These are phyloP conservation scores for Macrosoma leucophasiata DNA, from an alignment of 2,888 invertebrate species.

Conservation along the genomic window DNA sequence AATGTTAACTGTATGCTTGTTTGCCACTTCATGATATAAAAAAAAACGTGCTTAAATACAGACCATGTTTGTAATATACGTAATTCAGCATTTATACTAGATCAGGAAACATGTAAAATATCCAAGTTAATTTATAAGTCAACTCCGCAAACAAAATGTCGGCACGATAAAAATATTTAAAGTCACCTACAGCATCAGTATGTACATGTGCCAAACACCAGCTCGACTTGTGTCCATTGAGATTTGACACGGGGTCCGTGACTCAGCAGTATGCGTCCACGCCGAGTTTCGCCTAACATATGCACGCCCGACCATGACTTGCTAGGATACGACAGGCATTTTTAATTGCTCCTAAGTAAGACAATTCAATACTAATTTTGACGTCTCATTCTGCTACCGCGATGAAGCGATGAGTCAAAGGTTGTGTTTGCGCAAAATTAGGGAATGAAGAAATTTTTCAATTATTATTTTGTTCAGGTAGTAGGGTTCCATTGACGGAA, in stretches of 20 bases:
- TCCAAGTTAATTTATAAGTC: no score
- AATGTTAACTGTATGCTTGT: neutral
- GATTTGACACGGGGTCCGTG: constrained; percentile 68
- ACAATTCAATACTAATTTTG: constrained; percentile 48
- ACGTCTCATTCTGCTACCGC: no score
- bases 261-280: constrained; percentile 44
- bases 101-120: no score
- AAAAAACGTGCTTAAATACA: neutral
- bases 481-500: no score
- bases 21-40: no score
- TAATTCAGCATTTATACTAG: no score
- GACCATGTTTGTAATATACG: neutral
- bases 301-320: constrained; percentile 57
- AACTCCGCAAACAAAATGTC: no score
- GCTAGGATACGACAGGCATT: constrained; percentile 51
- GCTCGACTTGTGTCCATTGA: constrained; percentile 55
- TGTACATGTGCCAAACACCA: constrained; percentile 56
- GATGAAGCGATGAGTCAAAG: no score
- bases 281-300: constrained; percentile 48
- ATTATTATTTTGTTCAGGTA: no score
- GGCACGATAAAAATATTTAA: no score
- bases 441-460: no score
- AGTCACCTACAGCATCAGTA: constrained; percentile 20
- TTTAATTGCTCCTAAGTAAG: constrained; percentile 61
- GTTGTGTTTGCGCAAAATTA: no score